These are phyloP conservation scores for Glomeris maerens DNA, from an alignment of 1,140 invertebrate species.

Conservation along the genomic window DNA sequence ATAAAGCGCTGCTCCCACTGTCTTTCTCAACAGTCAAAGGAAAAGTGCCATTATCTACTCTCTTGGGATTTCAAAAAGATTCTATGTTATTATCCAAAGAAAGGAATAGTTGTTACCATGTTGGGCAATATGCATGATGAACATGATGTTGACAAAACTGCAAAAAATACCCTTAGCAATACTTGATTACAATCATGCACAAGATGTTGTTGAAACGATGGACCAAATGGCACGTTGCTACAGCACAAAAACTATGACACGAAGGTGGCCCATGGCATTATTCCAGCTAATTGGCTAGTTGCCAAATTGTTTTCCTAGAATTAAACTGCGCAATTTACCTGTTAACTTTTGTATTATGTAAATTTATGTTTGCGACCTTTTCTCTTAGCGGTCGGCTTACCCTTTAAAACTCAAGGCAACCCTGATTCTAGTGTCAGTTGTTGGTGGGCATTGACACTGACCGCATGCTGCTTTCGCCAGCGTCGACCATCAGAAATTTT, in stretches of 20 bases:
- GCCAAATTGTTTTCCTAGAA: too few relatives aligned
- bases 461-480: too few relatives aligned
- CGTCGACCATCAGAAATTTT: too few relatives aligned
- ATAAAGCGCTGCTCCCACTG: background rate
- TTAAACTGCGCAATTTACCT: too few relatives aligned
- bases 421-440: too few relatives aligned
- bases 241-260: conserved; percentile 15
- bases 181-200: conserved; percentile 13
- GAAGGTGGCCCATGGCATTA: conserved; percentile 18
- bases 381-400: too few relatives aligned
- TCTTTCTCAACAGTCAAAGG: background rate
- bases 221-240: conserved; percentile 14
- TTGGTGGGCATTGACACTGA: too few relatives aligned
- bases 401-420: too few relatives aligned
- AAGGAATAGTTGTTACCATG: conserved; percentile 13
- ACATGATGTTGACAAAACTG: too few relatives aligned
- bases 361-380: too few relatives aligned
- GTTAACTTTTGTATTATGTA: too few relatives aligned
- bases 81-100: conserved; percentile 17
- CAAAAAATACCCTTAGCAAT: conserved; percentile 12
- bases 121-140: conserved; percentile 8
- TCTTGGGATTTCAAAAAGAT: conserved; percentile 13
- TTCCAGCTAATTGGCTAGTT: too few relatives aligned
- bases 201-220: conserved; percentile 14
- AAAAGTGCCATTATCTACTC: conserved; percentile 6